Conservation (phyloP, 2,888 invertebrate genomes). For the Pteria penguin region DNA sequence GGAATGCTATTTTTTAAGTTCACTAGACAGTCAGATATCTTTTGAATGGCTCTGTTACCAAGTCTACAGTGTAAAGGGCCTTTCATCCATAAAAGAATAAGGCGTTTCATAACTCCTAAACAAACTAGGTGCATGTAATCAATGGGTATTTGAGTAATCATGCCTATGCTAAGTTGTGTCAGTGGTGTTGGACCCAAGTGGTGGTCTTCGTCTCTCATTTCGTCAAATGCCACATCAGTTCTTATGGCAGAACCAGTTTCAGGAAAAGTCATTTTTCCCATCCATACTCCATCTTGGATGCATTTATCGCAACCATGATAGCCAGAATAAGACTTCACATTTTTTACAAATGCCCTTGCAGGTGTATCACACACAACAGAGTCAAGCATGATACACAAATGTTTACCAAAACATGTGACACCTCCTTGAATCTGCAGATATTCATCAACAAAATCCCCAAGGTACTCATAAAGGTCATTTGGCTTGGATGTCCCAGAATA, state of each 20-base stretch:
- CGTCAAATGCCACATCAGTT: conserved; percentile 49
- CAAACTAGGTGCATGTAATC: no score
- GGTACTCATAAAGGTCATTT: conserved; percentile 21
- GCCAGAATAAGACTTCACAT: conserved; percentile 57
- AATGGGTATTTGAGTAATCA: no score
- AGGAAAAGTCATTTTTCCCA: conserved; percentile 34
- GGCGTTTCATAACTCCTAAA: no score
- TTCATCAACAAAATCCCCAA: conserved; percentile 36
- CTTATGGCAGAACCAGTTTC: conserved; percentile 38
- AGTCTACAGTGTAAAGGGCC: no score
- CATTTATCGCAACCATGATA: conserved; percentile 66
- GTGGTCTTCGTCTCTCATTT: conserved; percentile 46
- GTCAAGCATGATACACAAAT: conserved; percentile 1
- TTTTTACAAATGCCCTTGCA: conserved; percentile 61
- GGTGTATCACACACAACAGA: conserved; percentile 66
- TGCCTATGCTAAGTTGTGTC: no score
- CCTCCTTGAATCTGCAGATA: neutral
- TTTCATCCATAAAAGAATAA: no score
- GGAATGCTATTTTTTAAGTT: no score
- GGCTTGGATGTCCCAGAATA: conserved; percentile 41
- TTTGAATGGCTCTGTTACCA: no score
- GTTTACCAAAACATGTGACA: conserved; percentile 1
- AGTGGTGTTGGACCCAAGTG: conserved; percentile 50
- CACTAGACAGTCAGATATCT: no score
- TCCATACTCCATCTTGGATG: conserved; percentile 27